These are phyloP conservation scores for Tenebrio molitor DNA, from an alignment of 1,140 invertebrate genomes.

Conservation along the genomic window DNA sequence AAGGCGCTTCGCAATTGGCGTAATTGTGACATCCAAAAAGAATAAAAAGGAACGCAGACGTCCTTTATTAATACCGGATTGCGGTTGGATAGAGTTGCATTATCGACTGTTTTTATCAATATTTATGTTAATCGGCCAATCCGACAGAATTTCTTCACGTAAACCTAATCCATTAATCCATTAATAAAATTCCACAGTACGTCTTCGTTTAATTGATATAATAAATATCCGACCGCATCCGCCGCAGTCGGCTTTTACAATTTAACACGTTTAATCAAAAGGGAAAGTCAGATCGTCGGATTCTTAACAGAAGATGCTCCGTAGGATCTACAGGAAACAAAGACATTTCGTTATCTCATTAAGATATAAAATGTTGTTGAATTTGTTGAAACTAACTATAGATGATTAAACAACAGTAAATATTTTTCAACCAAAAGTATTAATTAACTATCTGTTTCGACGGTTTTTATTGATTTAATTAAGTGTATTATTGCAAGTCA, in stretches of 20 bases:
- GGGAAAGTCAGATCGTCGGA: neutral
- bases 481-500: too few species aligned
- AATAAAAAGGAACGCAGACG: neutral
- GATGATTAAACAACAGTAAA: too few species aligned
- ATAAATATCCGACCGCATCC: slow-evolving; percentile 5
- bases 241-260: neutral
- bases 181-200: neutral
- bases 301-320: slow-evolving; percentile 6
- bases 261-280: slow-evolving; percentile 3
- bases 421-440: too few species aligned
- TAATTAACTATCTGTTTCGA: too few species aligned
- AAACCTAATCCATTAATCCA: neutral
- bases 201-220: neutral
- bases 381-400: too few species aligned
- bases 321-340: too few species aligned
- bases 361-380: too few species aligned
- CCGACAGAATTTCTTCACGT: neutral
- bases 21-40: neutral
- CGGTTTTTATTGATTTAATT: too few species aligned
- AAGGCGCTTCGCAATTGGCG: neutral
- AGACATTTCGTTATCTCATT: too few species aligned
- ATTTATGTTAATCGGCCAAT: neutral
- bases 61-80: neutral
- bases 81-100: neutral
- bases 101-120: neutral